Conservation (phyloP, 37 sponge, comb jelly and placozoan species). For the Halisarca cf. caerulea region DNA sequence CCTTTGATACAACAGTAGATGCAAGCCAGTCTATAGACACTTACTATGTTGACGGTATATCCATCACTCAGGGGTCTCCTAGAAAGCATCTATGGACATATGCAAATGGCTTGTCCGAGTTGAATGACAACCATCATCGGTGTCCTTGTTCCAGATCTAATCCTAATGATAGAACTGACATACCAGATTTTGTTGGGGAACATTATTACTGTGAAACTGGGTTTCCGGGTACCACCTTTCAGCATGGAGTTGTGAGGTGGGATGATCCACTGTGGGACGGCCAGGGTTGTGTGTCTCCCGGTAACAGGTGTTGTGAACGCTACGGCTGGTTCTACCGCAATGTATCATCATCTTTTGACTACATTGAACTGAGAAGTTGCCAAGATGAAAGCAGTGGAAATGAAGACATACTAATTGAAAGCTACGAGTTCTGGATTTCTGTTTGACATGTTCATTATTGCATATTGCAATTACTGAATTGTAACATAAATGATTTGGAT, state of each 20-base stretch:
- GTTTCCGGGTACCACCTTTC: not conserved
- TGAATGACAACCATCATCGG: not conserved
- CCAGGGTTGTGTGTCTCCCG: not conserved
- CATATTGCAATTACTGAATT: too few species aligned
- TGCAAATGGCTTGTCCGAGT: not conserved
- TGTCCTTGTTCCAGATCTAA: not conserved
- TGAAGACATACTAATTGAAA: not conserved
- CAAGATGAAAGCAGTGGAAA: not conserved
- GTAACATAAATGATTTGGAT: too few species aligned
- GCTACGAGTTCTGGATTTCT: not conserved
- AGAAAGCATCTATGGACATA: not conserved
- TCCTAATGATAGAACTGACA: not conserved
- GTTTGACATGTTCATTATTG: too few species aligned
- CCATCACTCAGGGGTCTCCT: not conserved
- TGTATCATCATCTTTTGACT: not conserved
- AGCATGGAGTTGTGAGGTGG: not conserved
- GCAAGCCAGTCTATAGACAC: not conserved
- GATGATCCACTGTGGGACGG: conserved; percentile 9
- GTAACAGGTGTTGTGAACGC: not conserved
- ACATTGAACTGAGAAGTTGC: not conserved
- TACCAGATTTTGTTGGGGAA: not conserved
- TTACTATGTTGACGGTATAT: not conserved
- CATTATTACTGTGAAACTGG: not conserved
- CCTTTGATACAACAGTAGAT: not conserved
- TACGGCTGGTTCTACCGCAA: not conserved